Evolutionary conservation across 2,888 invertebrate genomes (phyloP).

Genomic region (Itoplectis maculator): DNA sequence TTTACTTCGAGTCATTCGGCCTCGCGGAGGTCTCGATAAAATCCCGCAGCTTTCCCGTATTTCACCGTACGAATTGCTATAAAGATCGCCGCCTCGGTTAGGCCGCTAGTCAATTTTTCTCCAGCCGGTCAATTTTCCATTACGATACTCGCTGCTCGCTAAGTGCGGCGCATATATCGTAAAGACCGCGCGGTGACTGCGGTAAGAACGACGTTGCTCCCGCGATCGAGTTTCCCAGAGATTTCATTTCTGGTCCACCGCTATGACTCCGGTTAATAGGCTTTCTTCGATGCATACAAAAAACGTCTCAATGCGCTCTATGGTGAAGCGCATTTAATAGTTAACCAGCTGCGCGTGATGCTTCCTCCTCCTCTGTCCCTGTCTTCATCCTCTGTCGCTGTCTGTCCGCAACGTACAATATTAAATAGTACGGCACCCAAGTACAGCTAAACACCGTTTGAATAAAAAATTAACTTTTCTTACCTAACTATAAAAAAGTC

Average conservation of each 20-base stretch:
- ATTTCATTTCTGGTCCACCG: not conserved
- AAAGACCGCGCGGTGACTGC: not conserved
- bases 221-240: constrained; percentile 4
- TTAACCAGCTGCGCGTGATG: constrained; percentile 19
- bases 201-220: not conserved
- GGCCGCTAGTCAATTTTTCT: not conserved
- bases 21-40: too few species aligned
- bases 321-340: constrained; percentile 50
- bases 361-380: too few species aligned
- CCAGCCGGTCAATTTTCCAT: not conserved
- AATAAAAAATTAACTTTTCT: too few species aligned
- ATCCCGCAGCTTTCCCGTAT: not conserved
- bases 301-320: constrained; percentile 21
- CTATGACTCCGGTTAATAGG: constrained; percentile 39
- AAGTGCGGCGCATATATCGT: not conserved
- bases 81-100: not conserved
- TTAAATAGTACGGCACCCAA: constrained; percentile 20
- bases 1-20: too few species aligned
- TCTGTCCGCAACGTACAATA: constrained; percentile 15
- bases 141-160: not conserved
- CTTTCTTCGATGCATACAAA: constrained; percentile 53
- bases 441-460: constrained; percentile 21
- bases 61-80: not conserved
- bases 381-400: too few species aligned
- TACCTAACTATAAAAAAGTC: too few species aligned